phyloP scores from a whole-genome alignment of 1,140 invertebrate genomes.

The Bombus huntii region DNA sequence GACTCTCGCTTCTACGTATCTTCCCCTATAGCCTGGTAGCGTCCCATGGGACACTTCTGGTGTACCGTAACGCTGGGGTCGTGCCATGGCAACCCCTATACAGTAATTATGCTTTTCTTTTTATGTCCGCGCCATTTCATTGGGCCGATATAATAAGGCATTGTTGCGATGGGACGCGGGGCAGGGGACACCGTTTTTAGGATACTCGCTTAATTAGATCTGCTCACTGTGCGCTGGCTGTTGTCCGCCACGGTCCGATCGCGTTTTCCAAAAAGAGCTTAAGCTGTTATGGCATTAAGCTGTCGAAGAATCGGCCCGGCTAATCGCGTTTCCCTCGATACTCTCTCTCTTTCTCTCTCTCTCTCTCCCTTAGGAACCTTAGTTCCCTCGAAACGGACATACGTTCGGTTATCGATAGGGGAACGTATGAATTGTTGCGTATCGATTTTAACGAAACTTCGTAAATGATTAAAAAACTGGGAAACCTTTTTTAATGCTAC shows the following conservation, averaged over 20 bases:
- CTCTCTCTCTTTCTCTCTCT: background rate
- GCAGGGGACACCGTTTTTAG: constrained; percentile 57
- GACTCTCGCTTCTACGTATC: constrained; percentile 23
- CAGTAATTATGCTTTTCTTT: constrained; percentile 82
- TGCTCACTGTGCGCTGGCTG: background rate
- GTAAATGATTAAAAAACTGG: background rate
- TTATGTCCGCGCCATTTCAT: constrained; percentile 81
- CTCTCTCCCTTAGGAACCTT: background rate
- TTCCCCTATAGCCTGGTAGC: constrained; percentile 6
- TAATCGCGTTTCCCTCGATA: constrained; percentile 39
- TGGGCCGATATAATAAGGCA: constrained; percentile 76
- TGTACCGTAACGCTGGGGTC: constrained; percentile 75
- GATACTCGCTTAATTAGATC: constrained; percentile 73
- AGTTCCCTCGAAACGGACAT: background rate
- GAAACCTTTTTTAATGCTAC: too few species aligned
- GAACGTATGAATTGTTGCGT: background rate
- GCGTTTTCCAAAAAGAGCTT: constrained; percentile 61
- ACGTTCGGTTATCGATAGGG: background rate
- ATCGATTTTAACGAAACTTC: background rate
- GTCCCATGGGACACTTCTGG: constrained; percentile 78
- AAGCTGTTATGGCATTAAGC: constrained; percentile 50
- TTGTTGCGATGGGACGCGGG: constrained; percentile 58
- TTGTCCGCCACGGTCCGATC: constrained; percentile 37
- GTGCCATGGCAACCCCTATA: constrained; percentile 78
- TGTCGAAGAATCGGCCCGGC: constrained; percentile 18